Conservation (phyloP, 2,113 vertebrate genomes). For the Python bivittatus region DNA sequence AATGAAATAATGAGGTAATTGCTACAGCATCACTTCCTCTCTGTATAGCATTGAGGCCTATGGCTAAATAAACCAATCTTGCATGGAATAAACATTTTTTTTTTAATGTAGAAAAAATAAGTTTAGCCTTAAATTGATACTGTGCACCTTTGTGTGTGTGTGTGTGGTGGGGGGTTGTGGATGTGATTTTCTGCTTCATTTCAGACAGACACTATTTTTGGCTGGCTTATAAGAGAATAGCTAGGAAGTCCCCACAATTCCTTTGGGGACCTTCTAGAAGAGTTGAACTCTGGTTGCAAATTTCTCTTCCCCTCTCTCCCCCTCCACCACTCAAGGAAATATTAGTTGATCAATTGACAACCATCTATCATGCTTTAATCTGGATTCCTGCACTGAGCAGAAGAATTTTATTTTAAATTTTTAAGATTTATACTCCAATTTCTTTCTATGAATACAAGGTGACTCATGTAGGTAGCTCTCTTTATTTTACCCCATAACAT, state of each 20-base stretch:
- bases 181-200: background rate
- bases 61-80: background rate
- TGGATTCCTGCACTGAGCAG: background rate
- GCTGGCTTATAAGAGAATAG: background rate
- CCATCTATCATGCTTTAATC: background rate
- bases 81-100: background rate
- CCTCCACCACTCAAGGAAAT: background rate
- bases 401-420: no score
- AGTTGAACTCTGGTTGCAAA: background rate
- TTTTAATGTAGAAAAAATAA: background rate
- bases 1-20: background rate
- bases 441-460: background rate
- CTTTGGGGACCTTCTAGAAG: background rate
- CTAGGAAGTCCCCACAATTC: background rate
- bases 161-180: background rate
- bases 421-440: no score
- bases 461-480: background rate
- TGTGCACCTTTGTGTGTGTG: background rate
- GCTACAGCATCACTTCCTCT: background rate
- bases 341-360: background rate
- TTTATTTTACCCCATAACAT: background rate
- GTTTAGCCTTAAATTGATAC: background rate
- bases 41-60: background rate
- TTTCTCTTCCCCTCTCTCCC: background rate
- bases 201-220: background rate